Evolutionary conservation across 2,888 invertebrate species (phyloP), one percentile per base, ranked within the genome.

Genomic region (Eilema sororculum): DNA sequence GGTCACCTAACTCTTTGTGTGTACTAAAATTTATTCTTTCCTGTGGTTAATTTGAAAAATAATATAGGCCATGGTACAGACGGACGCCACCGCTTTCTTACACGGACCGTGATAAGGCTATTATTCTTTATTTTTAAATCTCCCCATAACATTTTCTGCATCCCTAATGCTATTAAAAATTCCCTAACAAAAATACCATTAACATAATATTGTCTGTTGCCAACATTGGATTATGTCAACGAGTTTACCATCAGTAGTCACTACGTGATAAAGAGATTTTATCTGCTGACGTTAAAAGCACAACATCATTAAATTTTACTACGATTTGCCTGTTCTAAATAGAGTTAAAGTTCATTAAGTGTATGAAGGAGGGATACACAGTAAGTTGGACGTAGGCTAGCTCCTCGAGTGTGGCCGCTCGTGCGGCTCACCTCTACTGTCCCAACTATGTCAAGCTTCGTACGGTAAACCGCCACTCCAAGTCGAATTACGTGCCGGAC

Each of bases 331-430:
- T 58, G 25, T 46, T 62, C 63, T 72, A 78, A 74, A 75, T 57
- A 71, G 65, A 73, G 72, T 78, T 84, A 77, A 79, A 82, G 82
- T 84, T 84, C 80, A 87, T 87, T 85, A 86, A 80, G 76, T 78
- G 74, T 82, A 85, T 85, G 78, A 74, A 71, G 74, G 63, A 37
- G 58, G 62, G 64, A 66, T 73, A 81, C 82, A 75, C 74, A 77
- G 74, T 78, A 83, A 84, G 82, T 80, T 75, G 74, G 67, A 77
- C 69, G 68, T 61, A 41, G 73, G 37, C 73, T 63, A 72, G 58
- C 65, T 74, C 68, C 75, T 79, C 74, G 61, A 80, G 76, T 78
- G 77, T 66, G 78, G 82, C 69, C 77, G 70, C 75, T 64, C 65
- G 72, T 77, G 84, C 67, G 81, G 86, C 73, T 68, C 73, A 80